Percentiles rank a stretch among this genome's conserved stretches.
phyloP scores from a whole-genome alignment of 1,140 invertebrate genomes.

The Penaeus japonicus region DNA sequence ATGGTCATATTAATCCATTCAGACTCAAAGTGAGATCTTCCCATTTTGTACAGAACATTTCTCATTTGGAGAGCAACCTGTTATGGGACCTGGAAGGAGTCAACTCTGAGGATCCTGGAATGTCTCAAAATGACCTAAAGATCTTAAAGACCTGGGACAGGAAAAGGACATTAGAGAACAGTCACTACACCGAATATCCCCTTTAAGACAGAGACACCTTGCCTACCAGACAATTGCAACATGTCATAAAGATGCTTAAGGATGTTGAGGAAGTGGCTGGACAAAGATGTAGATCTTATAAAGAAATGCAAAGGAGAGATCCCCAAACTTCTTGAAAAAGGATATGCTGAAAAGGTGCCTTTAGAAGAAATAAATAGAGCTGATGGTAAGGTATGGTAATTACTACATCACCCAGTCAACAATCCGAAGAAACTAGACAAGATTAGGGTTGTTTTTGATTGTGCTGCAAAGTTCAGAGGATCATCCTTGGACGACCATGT shows the following conservation, averaged over 20 bases:
- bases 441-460: too few relatives aligned
- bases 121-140: not conserved
- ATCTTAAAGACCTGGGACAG: not conserved
- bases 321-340: not conserved
- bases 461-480: too few relatives aligned
- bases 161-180: not conserved
- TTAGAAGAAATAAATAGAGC: too few relatives aligned
- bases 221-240: too few relatives aligned
- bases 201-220: not conserved
- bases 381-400: too few relatives aligned
- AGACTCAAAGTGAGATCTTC: not conserved
- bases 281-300: not conserved
- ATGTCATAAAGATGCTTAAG: not conserved
- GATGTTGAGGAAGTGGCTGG: not conserved
- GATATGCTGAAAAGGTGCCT: not conserved
- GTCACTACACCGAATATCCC: not conserved
- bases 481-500: too few relatives aligned
- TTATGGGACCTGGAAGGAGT: not conserved
- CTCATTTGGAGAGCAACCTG: not conserved
- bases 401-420: too few relatives aligned
- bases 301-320: not conserved
- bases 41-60: not conserved
- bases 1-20: not conserved
- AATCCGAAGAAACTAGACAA: too few relatives aligned
- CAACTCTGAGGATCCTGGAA: too few relatives aligned